Percentiles rank a stretch among this genome's conserved stretches.
Conservation (phyloP, 2,888 invertebrate genomes). For the Aproaerema taeniolella region DNA sequence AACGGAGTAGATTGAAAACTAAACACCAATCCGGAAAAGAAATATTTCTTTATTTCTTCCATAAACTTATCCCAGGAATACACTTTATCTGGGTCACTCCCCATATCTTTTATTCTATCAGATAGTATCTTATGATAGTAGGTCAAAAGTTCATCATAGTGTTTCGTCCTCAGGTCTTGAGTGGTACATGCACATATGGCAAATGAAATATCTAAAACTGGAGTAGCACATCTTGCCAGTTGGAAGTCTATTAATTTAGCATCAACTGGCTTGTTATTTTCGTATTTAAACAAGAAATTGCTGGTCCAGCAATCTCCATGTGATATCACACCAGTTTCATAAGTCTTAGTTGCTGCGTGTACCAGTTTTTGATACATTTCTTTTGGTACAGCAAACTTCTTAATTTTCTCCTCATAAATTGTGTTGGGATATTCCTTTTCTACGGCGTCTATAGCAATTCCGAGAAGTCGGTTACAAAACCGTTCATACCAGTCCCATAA, state of each 20-base stretch:
- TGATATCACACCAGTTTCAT: constrained; percentile 75
- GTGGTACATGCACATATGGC: constrained; percentile 77
- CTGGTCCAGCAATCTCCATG: constrained; percentile 88
- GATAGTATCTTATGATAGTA: constrained; percentile 79
- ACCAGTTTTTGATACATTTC: constrained; percentile 67
- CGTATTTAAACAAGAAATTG: constrained; percentile 80
- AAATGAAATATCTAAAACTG: constrained; percentile 78
- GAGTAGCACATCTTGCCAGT: constrained; percentile 75
- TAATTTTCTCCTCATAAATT: constrained; percentile 75
- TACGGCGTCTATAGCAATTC: constrained; percentile 79
- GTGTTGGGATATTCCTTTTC: constrained; percentile 79
- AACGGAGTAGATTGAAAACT: constrained; percentile 79
- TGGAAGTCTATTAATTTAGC: constrained; percentile 84
- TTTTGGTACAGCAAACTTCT: constrained; percentile 70
- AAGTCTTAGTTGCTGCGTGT: constrained; percentile 48
- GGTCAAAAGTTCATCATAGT: constrained; percentile 78
- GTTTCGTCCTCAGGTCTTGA: constrained; percentile 68
- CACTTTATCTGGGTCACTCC: constrained; percentile 75
- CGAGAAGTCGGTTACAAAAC: constrained; percentile 69
- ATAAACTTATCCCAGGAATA: constrained; percentile 71
- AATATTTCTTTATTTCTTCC: constrained; percentile 75
- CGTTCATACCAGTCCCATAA: constrained; percentile 75
- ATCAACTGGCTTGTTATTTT: constrained; percentile 37
- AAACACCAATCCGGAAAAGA: constrained; percentile 76
- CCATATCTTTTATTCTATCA: constrained; percentile 72